These are phyloP conservation scores for Toxotes jaculatrix DNA, from an alignment of 2,113 vertebrate genomes.

Conservation along the genomic window DNA sequence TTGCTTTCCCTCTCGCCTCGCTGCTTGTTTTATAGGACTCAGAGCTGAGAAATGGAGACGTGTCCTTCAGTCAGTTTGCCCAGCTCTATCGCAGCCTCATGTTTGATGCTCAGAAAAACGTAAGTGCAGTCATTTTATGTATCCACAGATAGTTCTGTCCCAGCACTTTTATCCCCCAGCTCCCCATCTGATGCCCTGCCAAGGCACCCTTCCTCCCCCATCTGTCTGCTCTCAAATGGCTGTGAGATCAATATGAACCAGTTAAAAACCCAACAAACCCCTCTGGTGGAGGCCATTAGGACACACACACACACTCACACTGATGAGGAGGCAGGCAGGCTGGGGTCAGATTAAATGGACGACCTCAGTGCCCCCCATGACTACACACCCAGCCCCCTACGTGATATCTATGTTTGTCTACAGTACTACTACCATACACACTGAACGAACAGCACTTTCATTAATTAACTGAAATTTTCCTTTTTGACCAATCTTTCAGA, in stretches of 20 bases:
- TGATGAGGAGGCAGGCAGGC: slow-evolving; percentile 54
- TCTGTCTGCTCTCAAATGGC: slow-evolving; percentile 81
- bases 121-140: slow-evolving; percentile 77
- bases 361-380: slow-evolving; percentile 68
- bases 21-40: slow-evolving; percentile 84
- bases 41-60: slow-evolving; percentile 94
- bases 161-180: slow-evolving; percentile 42
- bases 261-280: slow-evolving; percentile 77
- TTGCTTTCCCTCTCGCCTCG: neutral
- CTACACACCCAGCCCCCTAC: slow-evolving; percentile 23
- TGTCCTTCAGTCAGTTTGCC: slow-evolving; percentile 94
- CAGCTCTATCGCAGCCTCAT: slow-evolving; percentile 97
- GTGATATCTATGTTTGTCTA: slow-evolving; percentile 43
- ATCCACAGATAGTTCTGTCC: slow-evolving; percentile 27
- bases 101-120: slow-evolving; percentile 96
- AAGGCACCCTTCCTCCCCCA: slow-evolving; percentile 54
- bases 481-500: slow-evolving; percentile 80
- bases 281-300: slow-evolving; percentile 80
- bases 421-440: slow-evolving; percentile 1
- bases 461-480: slow-evolving; percentile 33
- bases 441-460: slow-evolving; percentile 26
- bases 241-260: slow-evolving; percentile 81
- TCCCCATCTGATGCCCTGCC: slow-evolving; percentile 56
- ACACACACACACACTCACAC: slow-evolving; percentile 35
- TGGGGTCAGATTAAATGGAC: slow-evolving; percentile 72